Evolutionary conservation across 2,888 invertebrate genomes (phyloP), one percentile per base, ranked within the genome.

Genomic region (Idaea straminata): DNA sequence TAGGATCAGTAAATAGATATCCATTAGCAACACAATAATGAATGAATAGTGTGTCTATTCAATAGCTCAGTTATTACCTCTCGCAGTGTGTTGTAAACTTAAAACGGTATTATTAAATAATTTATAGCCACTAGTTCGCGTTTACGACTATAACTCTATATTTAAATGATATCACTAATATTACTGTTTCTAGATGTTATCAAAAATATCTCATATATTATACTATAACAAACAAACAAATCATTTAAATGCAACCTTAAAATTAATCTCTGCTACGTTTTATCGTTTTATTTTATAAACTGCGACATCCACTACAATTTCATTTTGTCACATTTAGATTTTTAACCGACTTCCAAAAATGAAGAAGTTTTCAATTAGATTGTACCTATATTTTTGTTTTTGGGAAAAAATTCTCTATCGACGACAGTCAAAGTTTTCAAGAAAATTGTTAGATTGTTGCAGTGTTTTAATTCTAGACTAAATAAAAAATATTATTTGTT

Each of bases 1-100:
- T 81, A 77, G 80, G 81, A 90, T 89, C 89, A 77, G 83, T 83
- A 83, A 87, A 86, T 82, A 86, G 82, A 81, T 82, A 79, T 72
- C 84, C 83, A 85, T 86, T 86, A 84, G 80, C 75, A 69, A 66
- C 74, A 82, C 81, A 85, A 84, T 83, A 81, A 79, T 77, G 77
- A 79, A 77, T 77, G 74, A 76, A 80, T 47, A 7, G 6, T 47
- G 7, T 76, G 70, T 74, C 72, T 79, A 79, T 79, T 82, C 80
- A 82, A 83, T 82, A 80, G 78, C 74, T 75, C 71, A 66, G 69
- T 74, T 76, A 78, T 66, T 66, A 71, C 58, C 58, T 61, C 64
- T 69, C 61, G 59, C 62, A 65, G 60, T 66, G 65, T 63, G 58
- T 64, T 59, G 57, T 63, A 62, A 62, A 62, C 65, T 69, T 67